Evolutionary conservation across 2,797 vertebrate species (phyloP).

Genomic region (Urocyon cinereoargenteus): DNA sequence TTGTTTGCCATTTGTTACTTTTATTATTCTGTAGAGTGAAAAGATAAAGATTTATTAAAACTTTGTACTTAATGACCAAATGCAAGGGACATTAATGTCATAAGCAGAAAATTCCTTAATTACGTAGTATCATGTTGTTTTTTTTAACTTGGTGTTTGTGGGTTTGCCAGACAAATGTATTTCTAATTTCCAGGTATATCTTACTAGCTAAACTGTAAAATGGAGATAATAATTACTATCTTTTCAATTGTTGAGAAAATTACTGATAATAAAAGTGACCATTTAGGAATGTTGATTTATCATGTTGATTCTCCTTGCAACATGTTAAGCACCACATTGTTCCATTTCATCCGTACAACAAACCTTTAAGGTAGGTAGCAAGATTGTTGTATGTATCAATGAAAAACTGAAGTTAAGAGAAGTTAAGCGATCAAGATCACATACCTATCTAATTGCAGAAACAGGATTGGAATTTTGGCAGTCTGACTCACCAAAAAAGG

Average conservation of each 20-base stretch:
- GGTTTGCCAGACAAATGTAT: background rate
- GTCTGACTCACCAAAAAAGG: background rate
- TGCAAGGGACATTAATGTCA: background rate
- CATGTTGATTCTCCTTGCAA: background rate
- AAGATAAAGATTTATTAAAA: constrained; percentile 25
- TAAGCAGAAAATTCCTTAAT: background rate
- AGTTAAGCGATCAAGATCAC: background rate
- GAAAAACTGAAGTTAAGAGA: background rate
- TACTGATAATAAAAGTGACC: background rate
- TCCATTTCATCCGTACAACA: background rate
- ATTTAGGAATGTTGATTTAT: background rate
- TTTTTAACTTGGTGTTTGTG: background rate
- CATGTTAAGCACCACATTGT: background rate
- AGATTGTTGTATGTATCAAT: background rate
- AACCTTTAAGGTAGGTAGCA: background rate
- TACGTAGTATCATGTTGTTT: background rate
- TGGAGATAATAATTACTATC: background rate
- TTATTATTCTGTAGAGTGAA: background rate
- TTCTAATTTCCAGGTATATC: background rate
- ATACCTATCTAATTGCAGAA: background rate
- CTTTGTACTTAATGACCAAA: background rate
- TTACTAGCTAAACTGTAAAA: constrained; percentile 4
- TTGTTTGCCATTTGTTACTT: background rate
- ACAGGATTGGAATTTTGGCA: background rate
- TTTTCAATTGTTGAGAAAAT: constrained; percentile 1